Evolutionary conservation across 2,797 vertebrate species (phyloP), one percentile per base, ranked within the genome.

Genomic region (Platyrinchus mystaceus): DNA sequence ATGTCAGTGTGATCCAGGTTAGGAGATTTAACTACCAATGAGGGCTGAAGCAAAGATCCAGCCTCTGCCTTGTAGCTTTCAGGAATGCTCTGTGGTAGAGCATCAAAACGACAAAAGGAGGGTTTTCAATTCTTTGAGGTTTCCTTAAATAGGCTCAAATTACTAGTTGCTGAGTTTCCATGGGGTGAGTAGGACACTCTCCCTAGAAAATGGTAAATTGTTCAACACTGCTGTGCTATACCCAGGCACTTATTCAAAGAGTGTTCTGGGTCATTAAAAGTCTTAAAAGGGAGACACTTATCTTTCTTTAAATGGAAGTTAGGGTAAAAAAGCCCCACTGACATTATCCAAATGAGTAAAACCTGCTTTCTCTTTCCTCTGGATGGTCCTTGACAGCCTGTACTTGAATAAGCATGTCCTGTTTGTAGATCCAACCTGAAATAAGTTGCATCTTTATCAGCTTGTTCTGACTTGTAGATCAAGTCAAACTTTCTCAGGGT

Each of bases 281-380:
- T 37, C 30, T n/a, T 28, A 58, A 12, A 2, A 3, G 6, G 16
- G 12, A 88, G 32, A 84, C 22, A 59, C 8, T 84, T 15, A 71
- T 58, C 26, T 56, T 56, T 12, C 14, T 85, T 83, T 60, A 81
- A 69, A 81, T n/a, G 24, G 53, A 71, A 76, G 17, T 26, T 50
- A 63, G 7, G 18, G 3, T 32, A 3, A 37, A 76, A 52, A 56
- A 2, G 14, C 43, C 43, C 0, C 13, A 44, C 19, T 60, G 46
- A 37, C 4, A 28, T 39, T 49, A 59, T 41, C 39, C 3, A 3
- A 64, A 69, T 52, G 9, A 62, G 14, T 46, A 87, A 86, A 83
- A 55, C 5, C 15, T 30, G 10, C 5, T n/a, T 70, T 73, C 26
- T 67, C 14, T 49, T 83, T 70, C 22, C 6, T 63, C 28, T 66